Conservation (phyloP, 2,888 invertebrate species). For the Xylota segnis region DNA sequence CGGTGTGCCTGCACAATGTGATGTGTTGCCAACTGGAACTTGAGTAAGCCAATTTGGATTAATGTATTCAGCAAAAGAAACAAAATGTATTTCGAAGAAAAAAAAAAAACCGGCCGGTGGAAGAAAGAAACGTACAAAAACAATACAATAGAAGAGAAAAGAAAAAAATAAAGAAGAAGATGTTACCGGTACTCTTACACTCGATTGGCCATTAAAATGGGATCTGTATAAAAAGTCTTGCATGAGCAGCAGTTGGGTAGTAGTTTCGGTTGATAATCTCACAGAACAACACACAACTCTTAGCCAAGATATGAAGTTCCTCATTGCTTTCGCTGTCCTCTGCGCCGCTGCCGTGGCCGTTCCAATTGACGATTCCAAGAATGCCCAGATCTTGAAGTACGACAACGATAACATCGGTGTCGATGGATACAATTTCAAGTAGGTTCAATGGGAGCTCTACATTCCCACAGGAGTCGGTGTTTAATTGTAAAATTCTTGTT, state of each 20-base stretch:
- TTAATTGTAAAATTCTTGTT: not conserved
- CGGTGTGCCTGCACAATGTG: not conserved
- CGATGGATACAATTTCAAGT: conserved; percentile 87
- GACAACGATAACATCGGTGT: conserved; percentile 86
- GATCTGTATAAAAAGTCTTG: conserved; percentile 40
- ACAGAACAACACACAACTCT: conserved; percentile 46
- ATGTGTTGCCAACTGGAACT: not conserved
- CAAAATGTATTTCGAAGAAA: not conserved
- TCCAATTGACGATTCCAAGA: conserved; percentile 73
- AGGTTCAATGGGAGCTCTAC: conserved; percentile 78
- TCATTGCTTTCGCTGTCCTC: conserved; percentile 81
- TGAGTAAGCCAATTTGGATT: conserved; percentile 10
- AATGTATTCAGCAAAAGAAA: conserved; percentile 9
- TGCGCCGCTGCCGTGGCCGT: conserved; percentile 79
- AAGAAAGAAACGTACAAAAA: conserved; percentile 2
- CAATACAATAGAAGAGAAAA: not conserved
- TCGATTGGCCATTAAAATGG: not conserved
- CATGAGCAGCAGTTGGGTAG: conserved; percentile 1
- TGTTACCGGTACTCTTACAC: not conserved
- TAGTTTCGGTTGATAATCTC: conserved; percentile 56
- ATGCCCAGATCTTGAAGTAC: conserved; percentile 79
- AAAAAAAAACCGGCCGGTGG: not conserved
- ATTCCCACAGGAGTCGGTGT: not conserved
- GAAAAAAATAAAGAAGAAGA: not conserved
- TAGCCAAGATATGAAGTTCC: conserved; percentile 79